Evolutionary conservation across 1,140 invertebrate genomes (phyloP).

Genomic region (Meloidogyne floridensis): DNA sequence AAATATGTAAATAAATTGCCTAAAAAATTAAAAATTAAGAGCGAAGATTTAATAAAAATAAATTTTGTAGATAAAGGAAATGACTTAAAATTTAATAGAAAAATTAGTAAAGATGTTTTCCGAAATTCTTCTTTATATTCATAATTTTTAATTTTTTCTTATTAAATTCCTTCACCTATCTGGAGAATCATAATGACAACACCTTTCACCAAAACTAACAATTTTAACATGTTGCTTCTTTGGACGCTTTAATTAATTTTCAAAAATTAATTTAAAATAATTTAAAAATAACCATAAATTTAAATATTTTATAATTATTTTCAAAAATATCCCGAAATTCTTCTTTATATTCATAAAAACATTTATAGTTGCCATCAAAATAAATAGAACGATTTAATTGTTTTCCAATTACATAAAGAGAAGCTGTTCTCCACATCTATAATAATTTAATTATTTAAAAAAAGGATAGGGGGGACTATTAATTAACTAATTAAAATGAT

Average conservation of each 20-base stretch:
- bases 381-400: constrained; percentile 7
- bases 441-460: background rate
- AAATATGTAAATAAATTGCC: no score
- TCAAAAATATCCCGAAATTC: background rate
- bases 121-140: no score
- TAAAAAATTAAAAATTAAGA: no score
- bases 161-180: background rate
- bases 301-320: constrained; percentile 6
- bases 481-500: no score
- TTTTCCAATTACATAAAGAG: constrained; percentile 6
- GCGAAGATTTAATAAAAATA: no score
- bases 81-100: no score
- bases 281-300: background rate
- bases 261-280: background rate
- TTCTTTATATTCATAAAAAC: constrained; percentile 10
- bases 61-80: no score
- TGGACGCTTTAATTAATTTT: background rate
- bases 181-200: constrained; percentile 6
- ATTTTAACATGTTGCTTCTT: background rate
- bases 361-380: background rate
- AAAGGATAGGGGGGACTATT: no score
- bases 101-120: background rate
- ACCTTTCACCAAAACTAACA: constrained; percentile 6
- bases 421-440: constrained; percentile 8
- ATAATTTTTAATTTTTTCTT: background rate